Evolutionary conservation across 2,113 vertebrate genomes (phyloP).

Genomic region (Melanotaenia duboulayi): DNA sequence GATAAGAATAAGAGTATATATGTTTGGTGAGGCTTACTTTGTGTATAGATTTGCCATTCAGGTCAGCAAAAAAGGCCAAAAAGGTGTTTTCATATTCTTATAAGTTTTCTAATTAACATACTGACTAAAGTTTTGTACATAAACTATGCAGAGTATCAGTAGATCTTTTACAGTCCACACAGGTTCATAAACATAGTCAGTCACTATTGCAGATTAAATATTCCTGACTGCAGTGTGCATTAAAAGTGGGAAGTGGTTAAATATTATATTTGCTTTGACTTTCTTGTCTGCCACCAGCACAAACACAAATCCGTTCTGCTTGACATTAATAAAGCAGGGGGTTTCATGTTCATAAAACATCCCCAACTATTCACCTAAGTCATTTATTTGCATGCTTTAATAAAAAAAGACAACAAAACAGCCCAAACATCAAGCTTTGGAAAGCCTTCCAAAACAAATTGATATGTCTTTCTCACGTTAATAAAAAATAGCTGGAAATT

Average conservation of each 20-base stretch:
- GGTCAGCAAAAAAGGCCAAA: too few relatives aligned
- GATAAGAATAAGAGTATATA: too few relatives aligned
- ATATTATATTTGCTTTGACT: conserved; percentile 51
- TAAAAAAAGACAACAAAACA: conserved; percentile 40
- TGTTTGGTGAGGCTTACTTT: too few relatives aligned
- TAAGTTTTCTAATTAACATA: background rate
- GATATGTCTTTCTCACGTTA: conserved; percentile 51
- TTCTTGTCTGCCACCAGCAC: conserved; percentile 50
- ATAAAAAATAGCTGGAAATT: conserved; percentile 61
- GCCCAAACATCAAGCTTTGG: conserved; percentile 46
- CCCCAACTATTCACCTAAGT: conserved; percentile 42
- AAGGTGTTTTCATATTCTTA: too few relatives aligned
- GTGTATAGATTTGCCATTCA: too few relatives aligned
- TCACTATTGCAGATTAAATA: background rate
- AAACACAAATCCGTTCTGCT: conserved; percentile 44
- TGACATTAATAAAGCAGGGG: conserved; percentile 51
- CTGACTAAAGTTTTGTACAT: background rate
- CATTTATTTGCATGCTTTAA: conserved; percentile 48
- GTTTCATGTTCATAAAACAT: conserved; percentile 31
- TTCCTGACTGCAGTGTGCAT: conserved; percentile 30
- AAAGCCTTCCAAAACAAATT: conserved; percentile 50
- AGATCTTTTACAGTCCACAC: background rate
- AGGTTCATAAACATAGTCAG: conserved; percentile 1
- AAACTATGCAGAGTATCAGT: background rate
- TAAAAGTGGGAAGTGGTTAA: conserved; percentile 14